Evolutionary conservation across 37 sponge, comb jelly and placozoan genomes (phyloP), one percentile per base, ranked within the genome.

Genomic region (Mnemiopsis leidyi): DNA sequence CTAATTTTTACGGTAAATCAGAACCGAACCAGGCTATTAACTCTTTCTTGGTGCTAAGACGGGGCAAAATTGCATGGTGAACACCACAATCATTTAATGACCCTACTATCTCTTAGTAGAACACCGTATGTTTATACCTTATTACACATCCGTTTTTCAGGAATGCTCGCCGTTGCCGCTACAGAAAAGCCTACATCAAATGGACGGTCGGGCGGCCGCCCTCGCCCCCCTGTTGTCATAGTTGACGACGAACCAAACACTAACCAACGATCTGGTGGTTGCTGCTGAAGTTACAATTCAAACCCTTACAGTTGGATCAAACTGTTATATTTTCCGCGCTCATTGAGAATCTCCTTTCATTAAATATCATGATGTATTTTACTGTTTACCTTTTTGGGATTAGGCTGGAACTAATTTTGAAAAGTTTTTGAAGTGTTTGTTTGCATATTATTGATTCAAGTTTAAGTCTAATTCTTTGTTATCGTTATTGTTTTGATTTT

Each of bases 201-300:
- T 29, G 90, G 90, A 0, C 40, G 61, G 1, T 26, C 40, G 2
- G 33, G 38, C 7, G 35, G 35, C 61, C n/a, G 90, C 1, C 61
- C 90, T 1, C 90, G 90, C 3, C 90, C 90, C 0, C 90, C 90
- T 1, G 90, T 85, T 20, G 36, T 40, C 1, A 85, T 85, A 28
- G 61, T 85, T 28, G 90, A 85, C 90, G 90, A 85, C 3, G 90
- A 85, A 23, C 90, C 33, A n/a, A 85, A 36, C 2, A 1, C 39
- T 39, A 20, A 35, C 36, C 20, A 13, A 3, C 79, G 32, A 20
- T 77, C 79, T 0, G 32, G 32, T 32, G 79, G 79, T 9, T 26
- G 79, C 36, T 77, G 79, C 36, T 77, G 79, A 48, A 48, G 13
- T 13, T 13, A 48, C 61, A n/a, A n/a, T n/a, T n/a, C n/a, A 5